Percentiles rank a stretch among this genome's conserved stretches.
Conservation (phyloP, 2,888 invertebrate species). For the Ochropacha duplaris region DNA sequence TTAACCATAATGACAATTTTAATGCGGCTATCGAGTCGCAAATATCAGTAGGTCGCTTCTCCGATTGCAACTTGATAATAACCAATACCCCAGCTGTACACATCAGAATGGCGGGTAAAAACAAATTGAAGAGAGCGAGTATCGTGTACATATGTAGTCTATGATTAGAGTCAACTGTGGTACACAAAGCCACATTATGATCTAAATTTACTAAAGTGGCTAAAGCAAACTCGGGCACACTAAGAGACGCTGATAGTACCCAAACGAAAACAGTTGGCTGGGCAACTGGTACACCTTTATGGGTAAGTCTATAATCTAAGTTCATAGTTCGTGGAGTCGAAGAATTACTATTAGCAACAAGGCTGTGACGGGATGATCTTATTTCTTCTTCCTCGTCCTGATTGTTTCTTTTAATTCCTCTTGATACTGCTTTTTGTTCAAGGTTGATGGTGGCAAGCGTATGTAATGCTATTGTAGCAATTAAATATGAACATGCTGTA, state of each 20-base stretch:
- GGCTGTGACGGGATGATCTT: slow-evolving; percentile 72
- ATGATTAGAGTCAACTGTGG: slow-evolving; percentile 77
- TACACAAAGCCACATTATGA: slow-evolving; percentile 67
- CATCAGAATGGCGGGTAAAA: slow-evolving; percentile 65
- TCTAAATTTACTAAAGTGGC: slow-evolving; percentile 72
- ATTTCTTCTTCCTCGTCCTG: slow-evolving; percentile 71
- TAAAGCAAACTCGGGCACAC: slow-evolving; percentile 83
- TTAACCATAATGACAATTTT: slow-evolving; percentile 66
- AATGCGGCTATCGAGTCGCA: slow-evolving; percentile 57
- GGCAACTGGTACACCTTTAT: slow-evolving; percentile 70
- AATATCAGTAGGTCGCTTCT: slow-evolving; percentile 43
- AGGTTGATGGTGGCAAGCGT: slow-evolving; percentile 80
- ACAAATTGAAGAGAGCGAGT: slow-evolving; percentile 65
- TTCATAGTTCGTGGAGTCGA: slow-evolving; percentile 78
- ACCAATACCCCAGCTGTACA: slow-evolving; percentile 50
- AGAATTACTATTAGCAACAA: slow-evolving; percentile 73
- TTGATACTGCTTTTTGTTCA: slow-evolving; percentile 63
- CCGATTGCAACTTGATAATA: slow-evolving; percentile 56
- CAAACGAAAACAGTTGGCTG: slow-evolving; percentile 82
- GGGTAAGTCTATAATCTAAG: slow-evolving; percentile 77
- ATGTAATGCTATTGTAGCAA: slow-evolving; percentile 82
- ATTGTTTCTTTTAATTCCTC: slow-evolving; percentile 54
- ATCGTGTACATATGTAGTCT: slow-evolving; percentile 68
- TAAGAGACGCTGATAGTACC: slow-evolving; percentile 82
- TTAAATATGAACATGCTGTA: slow-evolving; percentile 81